Evolutionary conservation across 2,888 invertebrate genomes (phyloP), one percentile per base, ranked within the genome.

Genomic region (Epinotia bilunana): DNA sequence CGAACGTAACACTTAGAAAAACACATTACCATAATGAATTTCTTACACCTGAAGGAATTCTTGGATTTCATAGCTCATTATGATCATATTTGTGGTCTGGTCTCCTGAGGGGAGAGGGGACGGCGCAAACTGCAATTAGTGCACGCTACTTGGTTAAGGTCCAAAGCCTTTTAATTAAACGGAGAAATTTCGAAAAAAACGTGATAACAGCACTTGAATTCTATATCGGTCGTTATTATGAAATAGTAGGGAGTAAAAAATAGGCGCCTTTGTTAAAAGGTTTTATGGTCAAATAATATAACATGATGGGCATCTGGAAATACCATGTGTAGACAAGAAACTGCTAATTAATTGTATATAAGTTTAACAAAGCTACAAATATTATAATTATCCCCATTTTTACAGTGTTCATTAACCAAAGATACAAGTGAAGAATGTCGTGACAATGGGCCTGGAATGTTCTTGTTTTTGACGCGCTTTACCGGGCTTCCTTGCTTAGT

Each of bases 1-100:
- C 75, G 71, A 72, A 75, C 75, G 72, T 75, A 72, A 72, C 75
- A 75, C 71, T 39, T 65, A 75, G 75, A 72, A 75, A 72, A 71
- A 71, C 74, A 63, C 16, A 75, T 75, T 62, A 57, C 16, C 71
- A 75, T 75, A 72, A 71, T 70, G 63, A 33, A 28, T 72, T 72
- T 65, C 67, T 74, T 74, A 71, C 60, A 74, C 53, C 60, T 67
- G 20, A 67, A 61, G 23, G 61, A 33, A 71, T 75, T 75, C 75
- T 72, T 67, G 72, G 71, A 75, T 72, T 72, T 61, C 58, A 75
- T 43, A 39, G 72, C 75, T 62, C 75, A 62, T 75, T 72, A 72
- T 57, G 23, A 49, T 60, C 60, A 75, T 62, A 67, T 75, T 75
- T 65, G 71, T 71, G 68, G 39, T 33, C 53, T 53, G 33, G 28